Base-by-base conservation (phyloP, 2,888 invertebrate genomes). In the Dusona sp. region DNA sequence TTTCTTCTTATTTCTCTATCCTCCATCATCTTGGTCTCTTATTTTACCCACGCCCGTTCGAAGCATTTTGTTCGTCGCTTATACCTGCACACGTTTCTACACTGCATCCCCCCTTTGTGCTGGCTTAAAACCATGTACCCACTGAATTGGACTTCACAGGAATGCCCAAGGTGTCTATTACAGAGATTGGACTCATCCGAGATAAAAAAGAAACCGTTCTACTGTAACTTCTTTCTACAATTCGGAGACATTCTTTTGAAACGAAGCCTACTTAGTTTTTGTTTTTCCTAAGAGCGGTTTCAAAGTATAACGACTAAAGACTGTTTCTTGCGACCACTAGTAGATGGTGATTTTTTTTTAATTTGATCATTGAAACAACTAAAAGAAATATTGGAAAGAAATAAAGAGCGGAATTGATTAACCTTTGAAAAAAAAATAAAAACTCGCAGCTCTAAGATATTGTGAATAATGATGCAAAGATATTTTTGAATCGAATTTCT, bases 21-120 rank as follows among this genome's bases (percentile, higher is more conserved):
- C 72, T 48, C 33, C 38, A 36, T 73, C 72, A 75, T 79, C 74
- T 61, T 42, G 75, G 75, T 25, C 75, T 42, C 64, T 65, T 65
- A 45, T 38, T 51, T 70, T 22, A 9, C 57, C 54, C 61, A 64
- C 68, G 42, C 19, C 61, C 36, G 6, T 64, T 48, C 33, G 3
- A 6, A 42, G 33, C 25, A n/a, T 42, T 45, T 33, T 19, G 70
- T 48, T 61, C 33, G 42, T 68, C 80, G 75, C 75, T 83, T 54
- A 68, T 29, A 61, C 36, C 51, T 65, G 45, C 45, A 57, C 74
- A n/a, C 22, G 54, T 75, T 80, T 42, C 29, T 67, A 33, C 73
- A 72, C 68, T 36, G 22, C 54, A 29, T 79, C 57, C 45, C 70
- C 22, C 29, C 45, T 57, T 68, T 77, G 7, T 42, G 45, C n/a